Conservation (phyloP, 2,797 vertebrate species). For the Malacoctenus gilli region DNA sequence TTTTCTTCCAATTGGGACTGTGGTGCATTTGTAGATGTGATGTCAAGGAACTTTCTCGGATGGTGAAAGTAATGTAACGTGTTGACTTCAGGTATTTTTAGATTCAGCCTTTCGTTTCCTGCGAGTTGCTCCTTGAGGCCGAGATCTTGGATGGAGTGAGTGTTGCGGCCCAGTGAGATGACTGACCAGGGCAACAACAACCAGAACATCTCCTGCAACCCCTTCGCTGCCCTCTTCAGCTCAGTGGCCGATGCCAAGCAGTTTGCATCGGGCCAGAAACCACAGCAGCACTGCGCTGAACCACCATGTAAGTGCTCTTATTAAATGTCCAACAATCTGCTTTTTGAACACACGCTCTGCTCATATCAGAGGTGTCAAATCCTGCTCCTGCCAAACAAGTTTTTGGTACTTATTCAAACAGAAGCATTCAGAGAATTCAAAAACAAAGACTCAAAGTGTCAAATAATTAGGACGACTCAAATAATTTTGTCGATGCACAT, state of each 20-base stretch:
- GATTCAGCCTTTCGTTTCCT: neutral
- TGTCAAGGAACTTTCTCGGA: too few relatives aligned
- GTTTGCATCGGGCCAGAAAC: constrained; percentile 92
- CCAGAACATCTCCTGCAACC: constrained; percentile 96
- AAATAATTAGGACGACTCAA: too few relatives aligned
- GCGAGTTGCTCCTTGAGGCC: constrained; percentile 36
- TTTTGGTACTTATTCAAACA: too few relatives aligned
- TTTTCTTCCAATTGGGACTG: too few relatives aligned
- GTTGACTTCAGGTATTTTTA: neutral
- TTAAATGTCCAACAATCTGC: neutral
- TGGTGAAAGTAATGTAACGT: too few relatives aligned
- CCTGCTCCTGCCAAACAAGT: neutral
- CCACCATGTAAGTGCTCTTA: constrained; percentile 74
- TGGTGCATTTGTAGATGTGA: too few relatives aligned
- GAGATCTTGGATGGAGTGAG: constrained; percentile 77
- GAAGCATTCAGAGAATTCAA: too few relatives aligned
- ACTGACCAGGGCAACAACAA: constrained; percentile 99
- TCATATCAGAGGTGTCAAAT: constrained; percentile 1
- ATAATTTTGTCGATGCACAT: too few relatives aligned
- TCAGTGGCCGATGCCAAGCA: constrained; percentile 95
- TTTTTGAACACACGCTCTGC: too few relatives aligned
- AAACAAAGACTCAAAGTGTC: too few relatives aligned
- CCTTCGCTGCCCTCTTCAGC: constrained; percentile 96
- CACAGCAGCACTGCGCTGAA: constrained; percentile 80
- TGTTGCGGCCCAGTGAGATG: constrained; percentile 88